Conservation (phyloP, 2,888 invertebrate genomes). For the Vesta saturnalis region DNA sequence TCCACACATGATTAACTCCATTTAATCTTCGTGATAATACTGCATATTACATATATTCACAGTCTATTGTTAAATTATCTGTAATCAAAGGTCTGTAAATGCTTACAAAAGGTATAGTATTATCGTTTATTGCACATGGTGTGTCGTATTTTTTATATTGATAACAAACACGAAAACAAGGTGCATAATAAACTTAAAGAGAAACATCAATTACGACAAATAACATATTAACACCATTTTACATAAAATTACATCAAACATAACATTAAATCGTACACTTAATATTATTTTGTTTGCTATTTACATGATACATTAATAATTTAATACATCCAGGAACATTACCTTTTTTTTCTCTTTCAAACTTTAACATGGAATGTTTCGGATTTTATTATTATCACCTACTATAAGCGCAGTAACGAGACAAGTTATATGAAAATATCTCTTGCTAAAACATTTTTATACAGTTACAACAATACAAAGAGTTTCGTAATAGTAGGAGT, state of each 20-base stretch:
- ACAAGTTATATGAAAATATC: slow-evolving; percentile 10
- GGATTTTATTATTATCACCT: slow-evolving; percentile 22
- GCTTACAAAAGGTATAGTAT: slow-evolving; percentile 17
- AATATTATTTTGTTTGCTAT: slow-evolving; percentile 29
- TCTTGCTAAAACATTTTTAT: slow-evolving; percentile 7
- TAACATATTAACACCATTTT: slow-evolving; percentile 35
- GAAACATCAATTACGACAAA: slow-evolving; percentile 29
- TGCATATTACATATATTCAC: slow-evolving; percentile 1
- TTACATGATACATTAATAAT: slow-evolving; percentile 35
- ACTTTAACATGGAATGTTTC: slow-evolving; percentile 58
- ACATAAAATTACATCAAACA: slow-evolving; percentile 41
- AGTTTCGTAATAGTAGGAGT: too few relatives aligned
- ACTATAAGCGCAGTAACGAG: background rate
- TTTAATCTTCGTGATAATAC: slow-evolving; percentile 7
- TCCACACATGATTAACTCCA: background rate
- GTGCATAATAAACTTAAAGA: slow-evolving; percentile 12
- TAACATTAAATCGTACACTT: slow-evolving; percentile 38
- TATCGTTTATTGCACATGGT: slow-evolving; percentile 28
- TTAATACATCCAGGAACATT: slow-evolving; percentile 58
- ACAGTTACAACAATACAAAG: background rate
- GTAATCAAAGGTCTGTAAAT: slow-evolving; percentile 38
- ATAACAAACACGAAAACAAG: slow-evolving; percentile 19
- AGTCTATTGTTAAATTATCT: slow-evolving; percentile 9
- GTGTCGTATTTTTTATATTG: background rate
- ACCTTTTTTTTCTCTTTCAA: slow-evolving; percentile 45